phyloP scores from a whole-genome alignment of 2,888 invertebrate genomes.

The Mythimna lalbum region DNA sequence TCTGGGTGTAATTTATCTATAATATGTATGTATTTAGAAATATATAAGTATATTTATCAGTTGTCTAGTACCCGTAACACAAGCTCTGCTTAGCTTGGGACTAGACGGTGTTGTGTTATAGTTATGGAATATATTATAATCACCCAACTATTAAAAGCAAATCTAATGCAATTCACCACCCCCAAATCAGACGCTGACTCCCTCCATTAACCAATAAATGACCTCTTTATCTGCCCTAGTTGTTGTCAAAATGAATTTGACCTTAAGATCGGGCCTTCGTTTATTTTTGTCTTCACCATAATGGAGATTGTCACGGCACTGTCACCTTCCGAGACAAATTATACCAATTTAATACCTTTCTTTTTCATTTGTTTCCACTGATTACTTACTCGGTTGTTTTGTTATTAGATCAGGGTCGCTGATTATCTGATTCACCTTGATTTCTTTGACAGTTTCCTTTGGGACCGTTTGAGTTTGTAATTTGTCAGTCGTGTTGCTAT shows the following conservation, averaged over 20 bases:
- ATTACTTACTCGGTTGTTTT: conserved; percentile 44
- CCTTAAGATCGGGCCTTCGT: conserved; percentile 55
- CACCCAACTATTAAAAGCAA: neutral
- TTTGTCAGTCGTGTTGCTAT: conserved; percentile 3
- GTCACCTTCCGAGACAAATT: conserved; percentile 62
- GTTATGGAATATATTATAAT: no score
- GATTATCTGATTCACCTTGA: conserved; percentile 41
- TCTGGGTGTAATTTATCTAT: no score
- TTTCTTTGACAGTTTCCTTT: conserved; percentile 28
- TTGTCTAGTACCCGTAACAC: no score
- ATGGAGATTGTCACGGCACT: conserved; percentile 67
- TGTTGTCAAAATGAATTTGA: conserved; percentile 40
- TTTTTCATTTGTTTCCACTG: conserved; percentile 51
- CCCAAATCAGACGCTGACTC: conserved; percentile 11
- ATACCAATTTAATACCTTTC: conserved; percentile 59
- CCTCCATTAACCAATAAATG: conserved; percentile 14
- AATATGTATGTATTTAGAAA: no score
- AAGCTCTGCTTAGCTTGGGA: no score
- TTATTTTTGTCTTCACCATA: conserved; percentile 63
- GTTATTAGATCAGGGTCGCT: conserved; percentile 41
- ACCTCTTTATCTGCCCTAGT: conserved; percentile 35
- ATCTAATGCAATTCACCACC: neutral
- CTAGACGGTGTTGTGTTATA: no score
- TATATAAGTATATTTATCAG: no score
- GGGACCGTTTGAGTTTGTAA: conserved; percentile 1